These are phyloP conservation scores for Plutella xylostella DNA, from an alignment of 2,888 invertebrate genomes.

Conservation along the genomic window DNA sequence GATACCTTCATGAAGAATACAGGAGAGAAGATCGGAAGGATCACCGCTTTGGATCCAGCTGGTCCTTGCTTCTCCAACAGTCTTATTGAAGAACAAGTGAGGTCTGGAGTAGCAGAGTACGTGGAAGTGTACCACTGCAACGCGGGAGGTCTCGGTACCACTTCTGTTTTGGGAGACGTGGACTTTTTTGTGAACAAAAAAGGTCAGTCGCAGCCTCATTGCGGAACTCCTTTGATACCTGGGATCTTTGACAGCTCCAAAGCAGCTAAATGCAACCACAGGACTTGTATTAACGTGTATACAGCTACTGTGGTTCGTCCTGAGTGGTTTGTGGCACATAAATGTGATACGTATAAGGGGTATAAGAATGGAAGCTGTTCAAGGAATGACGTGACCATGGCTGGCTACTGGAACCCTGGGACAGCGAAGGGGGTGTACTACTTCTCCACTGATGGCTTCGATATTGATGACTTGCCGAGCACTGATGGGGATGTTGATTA, in stretches of 20 bases:
- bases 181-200: constrained; percentile 73
- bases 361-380: constrained; percentile 39
- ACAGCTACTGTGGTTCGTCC: constrained; percentile 42
- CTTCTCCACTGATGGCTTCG: constrained; percentile 41
- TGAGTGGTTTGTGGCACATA: constrained; percentile 38
- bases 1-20: constrained; percentile 35
- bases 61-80: constrained; percentile 56
- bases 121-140: constrained; percentile 74
- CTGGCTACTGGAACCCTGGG: constrained; percentile 53
- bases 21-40: constrained; percentile 35
- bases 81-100: constrained; percentile 50
- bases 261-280: constrained; percentile 53
- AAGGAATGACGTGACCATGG: constrained; percentile 33
- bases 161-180: constrained; percentile 60
- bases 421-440: constrained; percentile 48
- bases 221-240: constrained; percentile 45
- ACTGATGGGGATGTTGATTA: background rate
- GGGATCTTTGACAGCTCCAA: constrained; percentile 43
- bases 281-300: constrained; percentile 45
- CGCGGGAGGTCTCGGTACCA: constrained; percentile 61
- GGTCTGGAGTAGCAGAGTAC: constrained; percentile 66
- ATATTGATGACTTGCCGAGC: constrained; percentile 13
- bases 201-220: constrained; percentile 68
- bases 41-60: constrained; percentile 56
- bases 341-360: constrained; percentile 41